Evolutionary conservation across 2,113 vertebrate species (phyloP).

Genomic region (Lipophrys pholis): DNA sequence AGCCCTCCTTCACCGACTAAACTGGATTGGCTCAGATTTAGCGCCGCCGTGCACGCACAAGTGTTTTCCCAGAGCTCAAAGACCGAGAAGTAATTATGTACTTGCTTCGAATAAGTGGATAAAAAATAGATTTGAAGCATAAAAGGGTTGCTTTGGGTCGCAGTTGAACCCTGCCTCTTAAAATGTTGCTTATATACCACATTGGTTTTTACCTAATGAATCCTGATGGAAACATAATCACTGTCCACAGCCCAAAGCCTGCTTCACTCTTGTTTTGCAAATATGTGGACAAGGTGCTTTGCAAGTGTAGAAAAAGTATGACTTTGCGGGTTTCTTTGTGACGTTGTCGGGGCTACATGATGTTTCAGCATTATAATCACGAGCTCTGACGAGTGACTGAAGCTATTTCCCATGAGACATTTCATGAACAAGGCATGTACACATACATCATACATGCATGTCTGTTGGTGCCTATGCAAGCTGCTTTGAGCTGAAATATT

Average conservation of each 20-base stretch:
- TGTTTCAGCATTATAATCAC: no score
- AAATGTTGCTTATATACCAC: neutral
- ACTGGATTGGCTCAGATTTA: neutral
- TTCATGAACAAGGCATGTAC: no score
- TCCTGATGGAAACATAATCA: conserved; percentile 3
- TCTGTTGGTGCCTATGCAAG: no score
- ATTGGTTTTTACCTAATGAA: neutral
- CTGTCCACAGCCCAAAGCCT: neutral
- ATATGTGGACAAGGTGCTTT: neutral
- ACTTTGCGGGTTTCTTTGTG: no score
- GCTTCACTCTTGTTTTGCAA: neutral
- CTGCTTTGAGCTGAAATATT: no score
- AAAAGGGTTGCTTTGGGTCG: conserved; percentile 25
- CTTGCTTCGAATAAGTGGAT: conserved; percentile 24
- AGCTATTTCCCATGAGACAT: no score
- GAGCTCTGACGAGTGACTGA: no score
- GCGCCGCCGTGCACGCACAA: neutral
- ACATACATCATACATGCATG: no score
- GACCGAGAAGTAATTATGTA: conserved; percentile 31
- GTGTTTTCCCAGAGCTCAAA: conserved; percentile 28
- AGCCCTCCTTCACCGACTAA: neutral
- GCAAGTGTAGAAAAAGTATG: neutral
- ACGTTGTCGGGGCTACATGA: no score
- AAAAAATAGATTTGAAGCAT: conserved; percentile 27
- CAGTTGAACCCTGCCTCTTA: neutral